A percentile compares a stretch with the other conserved stretches of the same genome.
phyloP scores from a whole-genome alignment of 2,797 vertebrate species.

The Macropodus opercularis region DNA sequence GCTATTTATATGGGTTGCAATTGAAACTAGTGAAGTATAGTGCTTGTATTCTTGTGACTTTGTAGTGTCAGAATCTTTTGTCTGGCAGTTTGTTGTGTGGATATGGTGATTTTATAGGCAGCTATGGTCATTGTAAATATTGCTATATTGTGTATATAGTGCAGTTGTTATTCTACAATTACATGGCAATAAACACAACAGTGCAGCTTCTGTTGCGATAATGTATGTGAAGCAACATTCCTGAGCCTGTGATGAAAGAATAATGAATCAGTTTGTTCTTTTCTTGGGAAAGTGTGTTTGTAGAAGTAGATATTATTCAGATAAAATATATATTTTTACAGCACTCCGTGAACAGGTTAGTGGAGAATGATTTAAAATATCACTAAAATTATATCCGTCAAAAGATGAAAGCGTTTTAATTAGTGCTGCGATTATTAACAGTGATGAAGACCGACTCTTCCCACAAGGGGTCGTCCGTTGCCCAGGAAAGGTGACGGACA shows the following conservation, averaged over 20 bases:
- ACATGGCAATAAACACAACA: neutral
- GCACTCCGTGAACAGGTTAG: too few relatives aligned
- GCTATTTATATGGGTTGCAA: conserved; percentile 35
- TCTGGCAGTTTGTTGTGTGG: neutral
- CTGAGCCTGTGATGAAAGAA: neutral
- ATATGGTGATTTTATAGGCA: conserved; percentile 13
- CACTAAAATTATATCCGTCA: too few relatives aligned
- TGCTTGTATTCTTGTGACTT: neutral
- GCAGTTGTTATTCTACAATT: neutral
- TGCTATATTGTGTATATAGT: neutral
- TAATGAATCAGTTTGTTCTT: neutral
- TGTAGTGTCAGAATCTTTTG: neutral
- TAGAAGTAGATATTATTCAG: neutral
- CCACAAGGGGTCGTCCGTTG: conserved; percentile 71
- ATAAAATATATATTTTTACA: neutral
- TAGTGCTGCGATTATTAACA: neutral
- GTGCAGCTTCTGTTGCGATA: neutral
- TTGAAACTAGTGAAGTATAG: neutral
- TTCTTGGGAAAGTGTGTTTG: neutral
- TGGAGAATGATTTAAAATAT: too few relatives aligned
- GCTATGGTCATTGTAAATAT: conserved; percentile 15
- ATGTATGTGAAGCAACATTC: neutral
- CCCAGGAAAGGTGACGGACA: neutral
- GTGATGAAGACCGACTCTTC: conserved; percentile 6
- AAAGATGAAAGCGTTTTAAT: neutral